Conservation (phyloP, 2,888 invertebrate species). For the Gandaritis pyraliata region DNA sequence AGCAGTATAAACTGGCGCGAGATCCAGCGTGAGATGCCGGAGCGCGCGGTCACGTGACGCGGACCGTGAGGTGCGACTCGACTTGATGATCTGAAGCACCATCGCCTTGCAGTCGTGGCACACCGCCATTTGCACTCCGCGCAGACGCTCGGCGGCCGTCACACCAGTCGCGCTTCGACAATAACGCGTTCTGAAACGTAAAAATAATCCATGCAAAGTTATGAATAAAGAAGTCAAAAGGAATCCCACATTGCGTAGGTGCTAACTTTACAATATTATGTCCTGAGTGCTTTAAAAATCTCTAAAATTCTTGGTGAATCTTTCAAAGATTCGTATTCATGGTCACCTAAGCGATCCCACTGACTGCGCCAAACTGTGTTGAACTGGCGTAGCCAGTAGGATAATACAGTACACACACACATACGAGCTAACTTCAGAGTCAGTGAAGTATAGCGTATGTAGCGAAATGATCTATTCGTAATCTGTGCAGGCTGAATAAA, state of each 20-base stretch:
- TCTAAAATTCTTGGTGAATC: too few relatives aligned
- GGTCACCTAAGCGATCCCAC: not conserved
- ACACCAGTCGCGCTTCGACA: constrained; percentile 85
- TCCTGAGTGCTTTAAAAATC: too few relatives aligned
- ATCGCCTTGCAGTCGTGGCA: constrained; percentile 98
- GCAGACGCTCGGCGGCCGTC: constrained; percentile 85
- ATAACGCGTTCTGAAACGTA: constrained; percentile 82
- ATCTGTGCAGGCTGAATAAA: too few relatives aligned
- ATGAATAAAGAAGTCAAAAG: not conserved
- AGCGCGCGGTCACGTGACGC: constrained; percentile 92
- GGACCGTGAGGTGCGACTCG: constrained; percentile 87
- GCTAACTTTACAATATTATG: too few relatives aligned
- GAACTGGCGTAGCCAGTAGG: constrained; percentile 15
- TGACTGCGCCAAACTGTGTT: constrained; percentile 6
- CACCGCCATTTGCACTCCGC: constrained; percentile 93
- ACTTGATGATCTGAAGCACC: constrained; percentile 96
- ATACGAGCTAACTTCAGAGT: too few relatives aligned
- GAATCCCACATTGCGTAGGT: too few relatives aligned
- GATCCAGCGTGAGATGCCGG: constrained; percentile 91
- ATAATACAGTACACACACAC: not conserved
- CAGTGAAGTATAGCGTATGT: too few relatives aligned
- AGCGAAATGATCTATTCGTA: too few relatives aligned
- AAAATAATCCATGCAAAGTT: not conserved
- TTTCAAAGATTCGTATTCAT: too few relatives aligned
- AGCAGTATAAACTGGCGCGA: constrained; percentile 91